These are phyloP conservation scores for Coelinius sp. DNA, from an alignment of 2,888 invertebrate genomes.

Conservation along the genomic window DNA sequence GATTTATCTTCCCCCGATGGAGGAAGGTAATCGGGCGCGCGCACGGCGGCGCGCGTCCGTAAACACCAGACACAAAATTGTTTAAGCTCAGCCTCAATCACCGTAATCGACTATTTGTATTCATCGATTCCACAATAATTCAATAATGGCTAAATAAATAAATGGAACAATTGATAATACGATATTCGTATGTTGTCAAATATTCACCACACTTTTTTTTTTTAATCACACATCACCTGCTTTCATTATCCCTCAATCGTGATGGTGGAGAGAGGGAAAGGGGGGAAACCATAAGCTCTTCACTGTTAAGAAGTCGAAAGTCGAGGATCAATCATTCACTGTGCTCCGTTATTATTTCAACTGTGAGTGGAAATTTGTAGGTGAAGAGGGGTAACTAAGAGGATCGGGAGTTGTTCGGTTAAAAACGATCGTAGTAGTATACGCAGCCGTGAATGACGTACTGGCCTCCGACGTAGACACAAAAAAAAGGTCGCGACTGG, in stretches of 20 bases:
- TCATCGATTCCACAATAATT: not conserved
- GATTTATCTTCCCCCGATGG: not conserved
- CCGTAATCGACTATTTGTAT: not conserved
- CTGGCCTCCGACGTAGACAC: not conserved
- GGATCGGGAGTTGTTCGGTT: too few species aligned
- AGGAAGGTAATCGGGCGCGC: constrained; percentile 27
- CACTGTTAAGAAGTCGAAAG: not conserved
- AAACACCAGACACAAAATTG: constrained; percentile 20
- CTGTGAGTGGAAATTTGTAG: too few species aligned
- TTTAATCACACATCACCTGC: not conserved
- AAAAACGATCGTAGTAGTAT: too few species aligned
- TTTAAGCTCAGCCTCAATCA: not conserved
- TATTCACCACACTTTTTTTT: constrained; percentile 22
- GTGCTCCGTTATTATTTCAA: not conserved
- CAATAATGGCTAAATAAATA: not conserved
- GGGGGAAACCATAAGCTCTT: not conserved
- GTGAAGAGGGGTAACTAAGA: too few species aligned
- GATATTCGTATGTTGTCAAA: not conserved
- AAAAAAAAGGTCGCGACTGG: not conserved
- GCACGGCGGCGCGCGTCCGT: constrained; percentile 25
- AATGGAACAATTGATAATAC: not conserved
- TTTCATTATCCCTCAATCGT: not conserved
- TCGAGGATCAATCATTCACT: not conserved
- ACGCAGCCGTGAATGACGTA: not conserved
- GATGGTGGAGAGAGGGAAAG: not conserved